phyloP scores from a whole-genome alignment of 2,888 invertebrate genomes.

The Linhomoeus sp. region DNA sequence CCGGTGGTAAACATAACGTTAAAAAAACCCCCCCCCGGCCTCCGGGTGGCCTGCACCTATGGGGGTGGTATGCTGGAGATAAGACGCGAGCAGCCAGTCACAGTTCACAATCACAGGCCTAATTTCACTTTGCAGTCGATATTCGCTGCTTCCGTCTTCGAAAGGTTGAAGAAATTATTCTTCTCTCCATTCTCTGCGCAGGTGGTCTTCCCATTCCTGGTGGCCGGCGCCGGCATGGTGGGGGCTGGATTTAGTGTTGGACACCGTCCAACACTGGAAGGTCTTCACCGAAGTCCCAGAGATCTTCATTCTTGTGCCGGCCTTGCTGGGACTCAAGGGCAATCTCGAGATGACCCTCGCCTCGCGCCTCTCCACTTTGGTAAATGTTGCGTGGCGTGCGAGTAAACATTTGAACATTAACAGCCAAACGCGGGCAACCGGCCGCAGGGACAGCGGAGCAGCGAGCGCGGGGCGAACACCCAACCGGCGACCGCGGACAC shows the following conservation, averaged over 20 bases:
- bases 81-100: too few relatives aligned
- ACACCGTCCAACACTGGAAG: constrained; percentile 58
- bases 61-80: too few relatives aligned
- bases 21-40: too few relatives aligned
- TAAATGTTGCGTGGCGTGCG: constrained; percentile 48
- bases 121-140: too few relatives aligned
- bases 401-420: constrained; percentile 65
- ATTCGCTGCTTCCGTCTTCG: too few relatives aligned
- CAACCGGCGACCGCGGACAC: constrained; percentile 57
- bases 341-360: constrained; percentile 93
- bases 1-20: too few relatives aligned
- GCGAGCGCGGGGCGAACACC: constrained; percentile 53
- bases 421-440: constrained; percentile 45
- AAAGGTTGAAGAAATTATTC: too few relatives aligned
- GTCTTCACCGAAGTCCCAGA: constrained; percentile 51
- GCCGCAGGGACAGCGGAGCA: constrained; percentile 31
- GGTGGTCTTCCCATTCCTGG: constrained; percentile 63
- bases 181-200: constrained; percentile 38
- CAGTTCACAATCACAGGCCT: too few relatives aligned
- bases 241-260: constrained; percentile 66
- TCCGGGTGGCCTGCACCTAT: too few relatives aligned
- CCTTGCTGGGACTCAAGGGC: constrained; percentile 61
- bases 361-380: constrained; percentile 76
- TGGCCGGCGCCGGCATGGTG: constrained; percentile 76
- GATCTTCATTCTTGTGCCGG: constrained; percentile 56